Evolutionary conservation across 1,140 invertebrate species (phyloP), one percentile per base, ranked within the genome.

Genomic region (Neodiprion fabricii): DNA sequence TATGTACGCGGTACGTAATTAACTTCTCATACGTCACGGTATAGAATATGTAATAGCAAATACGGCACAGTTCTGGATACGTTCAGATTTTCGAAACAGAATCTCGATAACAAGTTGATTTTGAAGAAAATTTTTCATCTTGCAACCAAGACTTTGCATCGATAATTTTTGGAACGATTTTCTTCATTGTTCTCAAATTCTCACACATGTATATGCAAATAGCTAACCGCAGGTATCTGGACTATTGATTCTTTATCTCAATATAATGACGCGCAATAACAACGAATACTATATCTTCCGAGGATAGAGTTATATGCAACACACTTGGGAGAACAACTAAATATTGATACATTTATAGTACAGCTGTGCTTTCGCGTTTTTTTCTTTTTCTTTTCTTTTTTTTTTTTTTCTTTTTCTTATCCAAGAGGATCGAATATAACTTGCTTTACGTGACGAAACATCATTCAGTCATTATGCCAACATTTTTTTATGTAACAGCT

Each of bases 31-130:
- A 73, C 47, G 50, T 72, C 71, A 72, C 69, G 17, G 50, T n/a
- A 11, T 53, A 10, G 50, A 53, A 11, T 71, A 71, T 28, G 70
- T 74, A 71, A 74, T 70, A 76, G 73, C 74, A 74, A 76, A 75
- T 75, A 71, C 47, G 40, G 40, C 47, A 49, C 77, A 80, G 77
- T 75, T 79, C 81, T 75, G 78, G 50, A 53, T 10, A 53, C n/a
- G n/a, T 53, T 53, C 50, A 53, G 50, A 53, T 53, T n/a, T 53
- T 53, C 1, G 50, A 53, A 53, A 53, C 50, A 53, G 50, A 53
- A 53, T 53, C 50, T 53, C n/a, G 50, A 1, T 21, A 1, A 21
- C 17, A 21, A 21, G 17, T 21, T 21, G 17, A 21, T 21, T 21
- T 21, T 21, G 17, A 21, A 10, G n/a, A 53, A 53, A 53, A 53